A percentile compares a stretch with the other conserved stretches of the same genome.
Evolutionary conservation across 1,140 invertebrate genomes (phyloP).

Genomic region (Condylostylus longicornis): DNA sequence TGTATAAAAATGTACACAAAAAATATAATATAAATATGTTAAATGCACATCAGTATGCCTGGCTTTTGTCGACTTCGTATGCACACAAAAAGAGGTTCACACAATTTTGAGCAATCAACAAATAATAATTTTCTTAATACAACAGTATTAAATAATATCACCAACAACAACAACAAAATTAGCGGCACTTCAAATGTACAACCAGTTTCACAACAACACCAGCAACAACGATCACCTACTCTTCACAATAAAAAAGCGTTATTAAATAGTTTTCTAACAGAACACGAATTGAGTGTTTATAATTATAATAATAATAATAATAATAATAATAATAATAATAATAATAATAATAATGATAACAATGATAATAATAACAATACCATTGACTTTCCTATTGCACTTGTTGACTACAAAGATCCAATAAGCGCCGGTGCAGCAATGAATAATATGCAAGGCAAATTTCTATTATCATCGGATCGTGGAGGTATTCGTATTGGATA

Average conservation of each 20-base stretch:
- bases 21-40: constrained; percentile 10
- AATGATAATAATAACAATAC: constrained; percentile 1
- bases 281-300: constrained; percentile 6
- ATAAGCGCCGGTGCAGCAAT: constrained; percentile 78
- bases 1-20: constrained; percentile 9
- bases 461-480: constrained; percentile 84
- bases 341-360: constrained; percentile 9
- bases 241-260: constrained; percentile 4
- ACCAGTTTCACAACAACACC: constrained; percentile 9
- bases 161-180: too few relatives aligned
- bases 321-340: too few relatives aligned
- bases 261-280: constrained; percentile 12
- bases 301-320: constrained; percentile 5
- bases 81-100: constrained; percentile 83
- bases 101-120: constrained; percentile 32
- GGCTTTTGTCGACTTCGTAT: constrained; percentile 94
- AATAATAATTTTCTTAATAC: constrained; percentile 29
- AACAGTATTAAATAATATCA: too few relatives aligned
- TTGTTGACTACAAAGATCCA: constrained; percentile 91
- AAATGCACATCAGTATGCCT: constrained; percentile 63
- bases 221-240: constrained; percentile 2
- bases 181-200: too few relatives aligned
- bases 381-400: constrained; percentile 55
- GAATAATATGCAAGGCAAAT: constrained; percentile 81
- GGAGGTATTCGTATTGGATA: constrained; percentile 96